Evolutionary conservation across 2,113 vertebrate genomes (phyloP).

Genomic region (Cephalopterus ornatus): DNA sequence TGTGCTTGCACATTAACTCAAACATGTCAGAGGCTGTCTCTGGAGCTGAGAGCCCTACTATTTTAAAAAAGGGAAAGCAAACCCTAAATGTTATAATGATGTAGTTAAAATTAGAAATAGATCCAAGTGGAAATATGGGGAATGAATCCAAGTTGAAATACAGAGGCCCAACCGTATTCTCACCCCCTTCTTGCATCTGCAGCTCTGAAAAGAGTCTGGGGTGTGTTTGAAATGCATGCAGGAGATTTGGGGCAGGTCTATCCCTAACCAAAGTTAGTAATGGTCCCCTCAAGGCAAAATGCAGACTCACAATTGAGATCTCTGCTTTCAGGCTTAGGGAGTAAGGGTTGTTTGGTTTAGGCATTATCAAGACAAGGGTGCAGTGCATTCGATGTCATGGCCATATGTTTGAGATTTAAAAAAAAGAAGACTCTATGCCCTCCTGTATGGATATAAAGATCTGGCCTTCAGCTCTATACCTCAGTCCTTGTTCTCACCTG

Average conservation of each 20-base stretch:
- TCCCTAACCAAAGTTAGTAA: not conserved
- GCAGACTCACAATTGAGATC: not conserved
- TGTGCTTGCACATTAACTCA: not conserved
- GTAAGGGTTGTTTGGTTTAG: not conserved
- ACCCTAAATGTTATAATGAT: not conserved
- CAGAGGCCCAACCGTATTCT: not conserved
- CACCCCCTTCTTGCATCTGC: not conserved
- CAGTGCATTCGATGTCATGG: not conserved
- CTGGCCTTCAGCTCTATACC: not conserved
- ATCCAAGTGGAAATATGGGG: not conserved
- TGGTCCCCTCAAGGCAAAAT: not conserved
- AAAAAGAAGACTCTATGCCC: not conserved
- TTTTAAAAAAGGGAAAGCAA: slow-evolving; percentile 1
- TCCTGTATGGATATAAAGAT: not conserved
- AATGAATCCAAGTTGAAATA: slow-evolving; percentile 3
- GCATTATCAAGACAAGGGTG: not conserved
- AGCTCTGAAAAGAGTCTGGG: not conserved
- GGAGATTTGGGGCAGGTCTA: not conserved
- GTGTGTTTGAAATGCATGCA: not conserved
- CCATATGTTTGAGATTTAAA: not conserved
- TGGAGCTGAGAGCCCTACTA: not conserved
- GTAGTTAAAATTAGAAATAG: slow-evolving; percentile 43
- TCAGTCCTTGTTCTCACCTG: slow-evolving; percentile 26
- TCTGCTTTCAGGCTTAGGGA: not conserved
- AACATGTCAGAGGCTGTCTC: not conserved